Percentiles rank a stretch among this genome's conserved stretches.
Evolutionary conservation across 1,140 invertebrate species (phyloP).

Genomic region (Calliopsis andreniformis): DNA sequence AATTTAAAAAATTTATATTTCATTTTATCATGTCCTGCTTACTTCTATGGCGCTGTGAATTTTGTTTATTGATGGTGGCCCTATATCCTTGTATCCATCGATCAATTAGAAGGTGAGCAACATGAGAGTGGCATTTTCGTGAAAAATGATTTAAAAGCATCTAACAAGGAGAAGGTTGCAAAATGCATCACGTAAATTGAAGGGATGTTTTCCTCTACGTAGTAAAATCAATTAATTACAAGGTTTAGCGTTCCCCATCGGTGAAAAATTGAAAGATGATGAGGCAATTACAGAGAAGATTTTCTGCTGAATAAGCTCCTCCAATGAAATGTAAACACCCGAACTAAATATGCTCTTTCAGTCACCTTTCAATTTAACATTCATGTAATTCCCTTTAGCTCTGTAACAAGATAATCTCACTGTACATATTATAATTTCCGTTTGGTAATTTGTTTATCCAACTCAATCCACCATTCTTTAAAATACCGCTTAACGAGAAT

Average conservation of each 20-base stretch:
- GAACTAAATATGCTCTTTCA: neutral
- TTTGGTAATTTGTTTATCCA: too few relatives aligned
- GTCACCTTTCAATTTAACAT: neutral
- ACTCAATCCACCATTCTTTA: too few relatives aligned
- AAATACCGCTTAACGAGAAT: too few relatives aligned
- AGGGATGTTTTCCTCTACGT: neutral
- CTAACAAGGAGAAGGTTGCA: neutral
- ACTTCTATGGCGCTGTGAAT: too few relatives aligned
- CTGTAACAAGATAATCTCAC: neutral
- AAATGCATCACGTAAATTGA: neutral
- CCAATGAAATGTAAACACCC: neutral
- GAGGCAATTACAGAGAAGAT: neutral
- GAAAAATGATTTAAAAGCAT: slow-evolving; percentile 10
- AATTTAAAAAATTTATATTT: too few relatives aligned
- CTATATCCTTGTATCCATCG: slow-evolving; percentile 8
- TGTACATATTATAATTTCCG: neutral
- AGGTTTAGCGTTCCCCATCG: neutral
- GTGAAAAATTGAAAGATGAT: neutral
- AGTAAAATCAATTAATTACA: neutral
- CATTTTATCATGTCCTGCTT: too few relatives aligned
- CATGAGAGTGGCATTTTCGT: neutral
- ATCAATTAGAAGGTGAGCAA: slow-evolving; percentile 17
- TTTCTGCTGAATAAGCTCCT: too few relatives aligned
- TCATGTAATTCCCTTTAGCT: neutral
- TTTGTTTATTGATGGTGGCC: neutral